Evolutionary conservation across 1,140 invertebrate genomes (phyloP), one percentile per base, ranked within the genome.

Genomic region (Medauroidea extradentata): DNA sequence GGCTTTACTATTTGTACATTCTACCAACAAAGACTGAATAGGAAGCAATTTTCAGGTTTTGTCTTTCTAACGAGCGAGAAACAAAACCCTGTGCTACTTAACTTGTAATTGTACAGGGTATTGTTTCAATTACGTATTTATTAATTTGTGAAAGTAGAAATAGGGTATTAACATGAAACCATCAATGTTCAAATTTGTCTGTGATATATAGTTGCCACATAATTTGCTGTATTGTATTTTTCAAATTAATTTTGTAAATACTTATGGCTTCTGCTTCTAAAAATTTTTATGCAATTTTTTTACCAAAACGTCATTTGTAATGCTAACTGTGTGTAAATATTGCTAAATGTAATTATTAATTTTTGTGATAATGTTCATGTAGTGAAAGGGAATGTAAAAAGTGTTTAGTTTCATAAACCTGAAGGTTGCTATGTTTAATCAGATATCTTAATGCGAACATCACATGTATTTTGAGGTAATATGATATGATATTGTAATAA

Each of bases 11-110:
- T 34, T 34, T 34, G 11, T 34, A 11, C 4, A 34, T 11, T 34
- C 5, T 34, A 34, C 11, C 5, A 34, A 34, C 11, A 4, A 34
- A 34, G 53, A 55, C n/a, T 55, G 53, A 55, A 34, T 27, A 55
- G n/a, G 18, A 55, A 55, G 21, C 41, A 55, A 55, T 55, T 55
- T 55, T 55, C 53, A 55, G 53, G 39, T 8, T 44, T 55, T 51
- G 25, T 51, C 38, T 51, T 51, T 29, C 16, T 51, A 29, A 18
- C n/a, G n/a, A n/a, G n/a, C 19, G 16, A 2, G 18, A 34, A 51
- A 27, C 24, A 51, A 25, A 34, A 51, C 27, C 38, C 49, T 51
- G 27, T 51, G 49, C 27, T 51, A 34, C 19, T 19, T 34, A 8
- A 18, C n/a, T 51, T 16, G 27, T 29, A 34, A 29, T 29, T 51